A percentile compares a stretch with the other conserved stretches of the same genome.
These are phyloP conservation scores for Myopa tessellatipennis DNA, from an alignment of 2,888 invertebrate genomes.

Conservation along the genomic window DNA sequence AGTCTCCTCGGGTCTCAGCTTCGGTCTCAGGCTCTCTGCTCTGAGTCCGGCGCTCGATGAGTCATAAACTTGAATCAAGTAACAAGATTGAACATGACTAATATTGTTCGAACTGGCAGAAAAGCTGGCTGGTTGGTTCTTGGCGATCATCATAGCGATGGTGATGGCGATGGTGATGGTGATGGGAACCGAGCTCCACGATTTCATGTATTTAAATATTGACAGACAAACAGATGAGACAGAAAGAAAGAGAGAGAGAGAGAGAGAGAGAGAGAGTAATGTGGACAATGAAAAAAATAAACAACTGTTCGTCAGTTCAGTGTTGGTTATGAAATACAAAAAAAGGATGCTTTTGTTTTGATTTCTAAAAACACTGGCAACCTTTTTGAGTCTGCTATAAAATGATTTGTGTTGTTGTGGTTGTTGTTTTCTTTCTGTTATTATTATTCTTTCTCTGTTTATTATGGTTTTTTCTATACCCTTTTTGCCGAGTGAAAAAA, in stretches of 20 bases:
- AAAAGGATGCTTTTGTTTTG: constrained; percentile 31
- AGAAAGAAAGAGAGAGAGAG: not conserved
- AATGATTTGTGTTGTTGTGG: not conserved
- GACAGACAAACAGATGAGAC: constrained; percentile 11
- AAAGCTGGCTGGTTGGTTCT: not conserved
- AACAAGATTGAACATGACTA: constrained; percentile 41
- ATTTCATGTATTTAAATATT: not conserved
- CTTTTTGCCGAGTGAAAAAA: no score
- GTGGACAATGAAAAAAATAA: not conserved
- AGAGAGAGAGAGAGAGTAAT: not conserved
- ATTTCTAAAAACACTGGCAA: constrained; percentile 3
- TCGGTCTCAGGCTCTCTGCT: not conserved
- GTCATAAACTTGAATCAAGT: constrained; percentile 8
- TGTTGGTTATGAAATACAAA: not conserved
- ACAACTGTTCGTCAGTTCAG: no score
- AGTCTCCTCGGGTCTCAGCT: not conserved
- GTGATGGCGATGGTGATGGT: not conserved
- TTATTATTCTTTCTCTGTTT: not conserved
- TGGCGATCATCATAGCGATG: not conserved
- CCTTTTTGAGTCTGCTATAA: not conserved
- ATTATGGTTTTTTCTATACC: no score
- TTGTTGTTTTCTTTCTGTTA: not conserved
- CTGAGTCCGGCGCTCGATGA: not conserved
- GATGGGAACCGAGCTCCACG: constrained; percentile 17
- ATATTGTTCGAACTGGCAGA: constrained; percentile 23